phyloP scores from a whole-genome alignment of 1,140 invertebrate species.

The Drosophila persimilis region DNA sequence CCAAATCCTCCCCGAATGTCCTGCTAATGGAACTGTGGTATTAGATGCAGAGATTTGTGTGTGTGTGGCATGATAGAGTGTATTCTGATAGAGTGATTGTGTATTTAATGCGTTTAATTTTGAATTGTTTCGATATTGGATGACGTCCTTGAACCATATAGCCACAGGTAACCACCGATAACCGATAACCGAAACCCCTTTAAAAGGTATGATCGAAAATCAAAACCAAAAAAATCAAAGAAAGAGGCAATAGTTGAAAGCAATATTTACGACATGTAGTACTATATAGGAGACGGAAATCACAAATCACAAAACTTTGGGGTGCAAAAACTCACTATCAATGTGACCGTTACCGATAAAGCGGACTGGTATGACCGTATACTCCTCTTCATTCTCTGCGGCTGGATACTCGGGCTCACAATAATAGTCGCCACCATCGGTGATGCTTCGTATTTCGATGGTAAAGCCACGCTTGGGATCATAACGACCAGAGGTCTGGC shows the following conservation, averaged over 20 bases:
- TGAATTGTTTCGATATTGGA: not conserved
- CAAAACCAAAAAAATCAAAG: conserved; percentile 6
- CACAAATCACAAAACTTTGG: conserved; percentile 83
- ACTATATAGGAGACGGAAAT: conserved; percentile 56
- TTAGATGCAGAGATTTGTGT: not conserved
- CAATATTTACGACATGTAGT: conserved; percentile 75
- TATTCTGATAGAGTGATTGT: conserved; percentile 1
- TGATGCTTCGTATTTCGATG: conserved; percentile 83
- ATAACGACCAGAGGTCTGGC: conserved; percentile 81
- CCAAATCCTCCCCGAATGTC: too few relatives aligned
- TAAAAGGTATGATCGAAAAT: conserved; percentile 14
- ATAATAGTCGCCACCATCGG: conserved; percentile 80
- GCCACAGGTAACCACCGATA: too few relatives aligned
- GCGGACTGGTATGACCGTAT: conserved; percentile 65
- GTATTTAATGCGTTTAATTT: conserved; percentile 12
- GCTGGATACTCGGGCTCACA: conserved; percentile 83
- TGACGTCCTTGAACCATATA: too few relatives aligned
- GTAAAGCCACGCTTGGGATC: conserved; percentile 86
- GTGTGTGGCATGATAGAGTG: conserved; percentile 4
- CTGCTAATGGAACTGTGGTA: too few relatives aligned
- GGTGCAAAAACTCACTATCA: conserved; percentile 83
- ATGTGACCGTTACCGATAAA: conserved; percentile 81
- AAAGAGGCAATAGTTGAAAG: conserved; percentile 35
- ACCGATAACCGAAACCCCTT: conserved; percentile 28
- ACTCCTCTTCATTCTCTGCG: conserved; percentile 54